Conservation (phyloP, 2,888 invertebrate genomes). For the Drosophila greeni region DNA sequence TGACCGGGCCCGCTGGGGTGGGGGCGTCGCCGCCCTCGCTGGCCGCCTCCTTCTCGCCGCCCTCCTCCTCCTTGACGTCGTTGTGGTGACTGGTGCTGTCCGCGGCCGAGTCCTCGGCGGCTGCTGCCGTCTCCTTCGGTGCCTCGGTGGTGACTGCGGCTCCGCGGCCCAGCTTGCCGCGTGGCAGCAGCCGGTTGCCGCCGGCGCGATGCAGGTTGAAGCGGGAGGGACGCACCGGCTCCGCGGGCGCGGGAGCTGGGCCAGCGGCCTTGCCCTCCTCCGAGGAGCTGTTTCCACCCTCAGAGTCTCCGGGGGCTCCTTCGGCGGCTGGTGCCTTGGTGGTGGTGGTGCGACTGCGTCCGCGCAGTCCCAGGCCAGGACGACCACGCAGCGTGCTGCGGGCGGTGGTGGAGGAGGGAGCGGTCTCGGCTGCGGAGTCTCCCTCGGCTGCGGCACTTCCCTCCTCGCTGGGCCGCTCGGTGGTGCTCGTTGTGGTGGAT, state of each 20-base stretch:
- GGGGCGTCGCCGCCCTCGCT: constrained; percentile 47
- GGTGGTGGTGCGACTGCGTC: constrained; percentile 75
- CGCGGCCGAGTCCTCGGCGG: constrained; percentile 69
- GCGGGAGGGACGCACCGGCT: constrained; percentile 72
- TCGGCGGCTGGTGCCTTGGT: constrained; percentile 70
- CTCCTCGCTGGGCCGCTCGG: constrained; percentile 69
- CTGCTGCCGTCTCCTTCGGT: constrained; percentile 52
- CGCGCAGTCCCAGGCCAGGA: constrained; percentile 75
- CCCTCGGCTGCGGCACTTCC: constrained; percentile 53
- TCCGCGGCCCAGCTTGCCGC: constrained; percentile 71
- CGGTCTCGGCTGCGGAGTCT: constrained; percentile 49
- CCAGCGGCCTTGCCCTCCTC: constrained; percentile 67
- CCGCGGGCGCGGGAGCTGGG: constrained; percentile 24
- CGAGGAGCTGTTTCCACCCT: constrained; percentile 50
- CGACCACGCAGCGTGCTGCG: constrained; percentile 73
- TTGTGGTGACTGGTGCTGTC: constrained; percentile 74
- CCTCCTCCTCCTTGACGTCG: constrained; percentile 66
- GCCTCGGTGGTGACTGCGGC: constrained; percentile 65
- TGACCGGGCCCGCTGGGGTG: constrained; percentile 51
- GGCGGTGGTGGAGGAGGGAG: constrained; percentile 73
- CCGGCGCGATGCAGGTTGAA: constrained; percentile 76
- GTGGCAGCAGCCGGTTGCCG: constrained; percentile 75
- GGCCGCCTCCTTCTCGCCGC: constrained; percentile 36
- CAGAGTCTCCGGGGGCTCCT: constrained; percentile 46
- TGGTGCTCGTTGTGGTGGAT: constrained; percentile 71